phyloP scores from a whole-genome alignment of 2,888 invertebrate species.

The Troides oblongomaculatus region DNA sequence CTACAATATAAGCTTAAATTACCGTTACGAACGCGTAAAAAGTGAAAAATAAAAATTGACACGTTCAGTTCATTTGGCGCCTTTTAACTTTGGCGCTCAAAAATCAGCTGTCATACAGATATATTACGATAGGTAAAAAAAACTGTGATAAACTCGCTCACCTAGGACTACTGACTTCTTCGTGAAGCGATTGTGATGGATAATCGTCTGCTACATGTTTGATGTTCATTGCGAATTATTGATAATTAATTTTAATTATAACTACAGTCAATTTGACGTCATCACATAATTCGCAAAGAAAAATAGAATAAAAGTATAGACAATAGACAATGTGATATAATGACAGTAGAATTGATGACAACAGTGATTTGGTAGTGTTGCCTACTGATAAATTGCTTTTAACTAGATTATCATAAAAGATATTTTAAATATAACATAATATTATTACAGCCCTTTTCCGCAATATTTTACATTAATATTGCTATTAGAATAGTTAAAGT shows the following conservation, averaged over 20 bases:
- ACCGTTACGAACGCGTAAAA: slow-evolving; percentile 26
- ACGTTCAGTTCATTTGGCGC: slow-evolving; percentile 53
- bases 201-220: slow-evolving; percentile 51
- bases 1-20: slow-evolving; percentile 40
- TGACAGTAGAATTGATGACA: not conserved
- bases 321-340: slow-evolving; percentile 15
- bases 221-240: slow-evolving; percentile 49
- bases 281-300: slow-evolving; percentile 35
- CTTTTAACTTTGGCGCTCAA: slow-evolving; percentile 71
- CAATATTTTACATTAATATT: too few relatives aligned
- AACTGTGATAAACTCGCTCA: slow-evolving; percentile 43
- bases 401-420: too few relatives aligned
- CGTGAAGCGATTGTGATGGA: slow-evolving; percentile 41
- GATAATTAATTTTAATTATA: slow-evolving; percentile 21
- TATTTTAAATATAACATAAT: too few relatives aligned
- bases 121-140: slow-evolving; percentile 34
- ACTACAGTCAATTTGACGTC: slow-evolving; percentile 33
- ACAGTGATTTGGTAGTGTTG: too few relatives aligned
- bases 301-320: slow-evolving; percentile 32
- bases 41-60: slow-evolving; percentile 30
- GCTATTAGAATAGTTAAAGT: too few relatives aligned
- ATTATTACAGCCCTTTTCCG: too few relatives aligned
- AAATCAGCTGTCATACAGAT: slow-evolving; percentile 70
- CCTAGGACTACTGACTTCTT: slow-evolving; percentile 60
- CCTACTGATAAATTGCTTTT: too few relatives aligned